Conservation (phyloP, 2,888 invertebrate species). For the Cheilosia vulpina region DNA sequence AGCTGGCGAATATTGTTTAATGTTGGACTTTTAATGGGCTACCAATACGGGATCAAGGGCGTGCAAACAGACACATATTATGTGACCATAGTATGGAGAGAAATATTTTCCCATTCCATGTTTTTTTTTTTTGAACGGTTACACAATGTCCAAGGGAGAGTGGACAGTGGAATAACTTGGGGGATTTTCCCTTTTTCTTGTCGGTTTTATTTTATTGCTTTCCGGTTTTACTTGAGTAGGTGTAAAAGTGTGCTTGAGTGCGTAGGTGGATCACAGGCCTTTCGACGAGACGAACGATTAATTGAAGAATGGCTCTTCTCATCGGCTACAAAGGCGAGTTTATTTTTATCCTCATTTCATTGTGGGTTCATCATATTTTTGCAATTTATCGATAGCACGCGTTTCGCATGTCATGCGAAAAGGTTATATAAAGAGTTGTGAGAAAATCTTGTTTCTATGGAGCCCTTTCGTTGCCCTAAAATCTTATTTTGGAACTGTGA, state of each 20-base stretch:
- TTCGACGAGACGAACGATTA: conserved; percentile 20
- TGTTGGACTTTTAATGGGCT: conserved; percentile 50
- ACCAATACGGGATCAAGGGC: conserved; percentile 66
- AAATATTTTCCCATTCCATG: conserved; percentile 8
- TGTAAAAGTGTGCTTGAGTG: conserved; percentile 23
- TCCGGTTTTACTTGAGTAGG: conserved; percentile 26
- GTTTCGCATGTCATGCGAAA: neutral
- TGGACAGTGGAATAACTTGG: conserved; percentile 23
- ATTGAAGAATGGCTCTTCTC: conserved; percentile 24
- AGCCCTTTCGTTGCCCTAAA: neutral
- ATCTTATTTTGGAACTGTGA: neutral
- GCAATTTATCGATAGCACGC: conserved; percentile 20
- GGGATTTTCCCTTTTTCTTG: conserved; percentile 33
- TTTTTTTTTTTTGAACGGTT: conserved; percentile 31
- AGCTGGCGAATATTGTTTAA: conserved; percentile 33
- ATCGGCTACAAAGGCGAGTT: conserved; percentile 8
- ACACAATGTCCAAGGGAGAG: conserved; percentile 43
- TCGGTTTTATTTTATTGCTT: conserved; percentile 7
- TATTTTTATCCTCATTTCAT: conserved; percentile 20
- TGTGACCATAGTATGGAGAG: conserved; percentile 16
- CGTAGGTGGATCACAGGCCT: conserved; percentile 44
- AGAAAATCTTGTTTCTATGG: neutral
- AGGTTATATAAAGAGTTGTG: no score
- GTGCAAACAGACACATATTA: conserved; percentile 24
- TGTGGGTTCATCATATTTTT: neutral